phyloP scores from a whole-genome alignment of 2,888 invertebrate species.

The Lithodes maja region DNA sequence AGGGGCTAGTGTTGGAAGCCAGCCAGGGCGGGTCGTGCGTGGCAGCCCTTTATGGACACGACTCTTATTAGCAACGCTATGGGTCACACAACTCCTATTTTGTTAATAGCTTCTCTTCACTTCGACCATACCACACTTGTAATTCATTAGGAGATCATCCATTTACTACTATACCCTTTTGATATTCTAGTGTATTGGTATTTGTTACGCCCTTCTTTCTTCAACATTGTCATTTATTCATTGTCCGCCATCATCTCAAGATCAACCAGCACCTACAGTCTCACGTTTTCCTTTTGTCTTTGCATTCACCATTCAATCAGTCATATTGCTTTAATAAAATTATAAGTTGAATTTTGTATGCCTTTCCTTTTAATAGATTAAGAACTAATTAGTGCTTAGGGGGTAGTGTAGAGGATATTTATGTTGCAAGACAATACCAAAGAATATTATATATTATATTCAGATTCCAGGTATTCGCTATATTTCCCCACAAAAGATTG shows the following conservation, averaged over 20 bases:
- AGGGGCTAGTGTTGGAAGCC: conserved; percentile 2
- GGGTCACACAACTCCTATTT: conserved; percentile 61
- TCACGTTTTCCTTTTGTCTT: conserved; percentile 28
- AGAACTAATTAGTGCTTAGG: no score
- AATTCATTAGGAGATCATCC: conserved; percentile 35
- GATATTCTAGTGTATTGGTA: conserved; percentile 7
- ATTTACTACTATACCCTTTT: conserved; percentile 21
- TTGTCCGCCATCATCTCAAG: conserved; percentile 21
- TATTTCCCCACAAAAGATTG: no score
- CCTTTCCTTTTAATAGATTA: no score
- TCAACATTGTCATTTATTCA: background rate
- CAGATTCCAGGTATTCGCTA: no score
- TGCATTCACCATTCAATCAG: conserved; percentile 42
- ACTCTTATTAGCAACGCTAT: conserved; percentile 59
- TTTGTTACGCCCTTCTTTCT: background rate
- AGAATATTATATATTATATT: no score
- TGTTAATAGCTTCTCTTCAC: conserved; percentile 38
- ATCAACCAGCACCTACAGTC: background rate
- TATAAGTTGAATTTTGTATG: background rate
- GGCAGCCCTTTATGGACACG: conserved; percentile 52
- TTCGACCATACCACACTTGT: conserved; percentile 27
- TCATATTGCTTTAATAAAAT: conserved; percentile 65
- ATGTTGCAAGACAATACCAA: no score
- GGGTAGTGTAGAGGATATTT: no score
- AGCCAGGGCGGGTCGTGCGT: conserved; percentile 39